phyloP scores from a whole-genome alignment of 1,140 invertebrate species.

The Diorhabda elongata region DNA sequence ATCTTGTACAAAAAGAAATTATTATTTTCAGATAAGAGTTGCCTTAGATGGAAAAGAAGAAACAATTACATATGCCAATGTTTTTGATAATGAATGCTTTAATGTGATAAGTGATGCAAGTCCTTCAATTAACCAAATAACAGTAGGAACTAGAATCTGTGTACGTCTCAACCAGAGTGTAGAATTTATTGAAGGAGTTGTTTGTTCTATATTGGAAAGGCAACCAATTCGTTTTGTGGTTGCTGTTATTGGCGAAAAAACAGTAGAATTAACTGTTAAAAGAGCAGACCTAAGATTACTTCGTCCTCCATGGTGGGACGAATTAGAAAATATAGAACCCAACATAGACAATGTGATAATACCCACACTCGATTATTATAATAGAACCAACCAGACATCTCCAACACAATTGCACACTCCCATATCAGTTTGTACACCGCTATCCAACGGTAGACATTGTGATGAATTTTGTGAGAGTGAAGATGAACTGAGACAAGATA shows the following conservation, averaged over 20 bases:
- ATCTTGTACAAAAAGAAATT: background rate
- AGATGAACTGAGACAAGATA: conserved; percentile 81
- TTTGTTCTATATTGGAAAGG: conserved; percentile 64
- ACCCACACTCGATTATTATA: conserved; percentile 31
- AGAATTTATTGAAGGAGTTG: conserved; percentile 76
- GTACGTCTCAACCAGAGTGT: conserved; percentile 55
- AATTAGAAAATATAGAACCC: conserved; percentile 70
- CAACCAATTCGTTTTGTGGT: conserved; percentile 76
- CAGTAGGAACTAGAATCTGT: conserved; percentile 50
- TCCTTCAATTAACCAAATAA: conserved; percentile 73
- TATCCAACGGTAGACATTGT: conserved; percentile 62
- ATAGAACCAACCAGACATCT: conserved; percentile 51
- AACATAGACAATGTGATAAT: conserved; percentile 9
- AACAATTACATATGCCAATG: conserved; percentile 61
- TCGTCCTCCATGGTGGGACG: conserved; percentile 92
- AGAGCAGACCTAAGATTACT: conserved; percentile 85
- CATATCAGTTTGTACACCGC: conserved; percentile 49
- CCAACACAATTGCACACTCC: conserved; percentile 50
- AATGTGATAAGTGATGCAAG: conserved; percentile 92
- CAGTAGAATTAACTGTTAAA: conserved; percentile 57
- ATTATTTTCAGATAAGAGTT: conserved; percentile 59
- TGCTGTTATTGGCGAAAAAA: conserved; percentile 56
- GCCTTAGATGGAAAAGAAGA: conserved; percentile 66
- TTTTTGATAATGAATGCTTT: conserved; percentile 72
- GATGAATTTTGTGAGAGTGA: conserved; percentile 85